phyloP scores from a whole-genome alignment of 1,140 invertebrate species.

The Arctopsyche grandis region DNA sequence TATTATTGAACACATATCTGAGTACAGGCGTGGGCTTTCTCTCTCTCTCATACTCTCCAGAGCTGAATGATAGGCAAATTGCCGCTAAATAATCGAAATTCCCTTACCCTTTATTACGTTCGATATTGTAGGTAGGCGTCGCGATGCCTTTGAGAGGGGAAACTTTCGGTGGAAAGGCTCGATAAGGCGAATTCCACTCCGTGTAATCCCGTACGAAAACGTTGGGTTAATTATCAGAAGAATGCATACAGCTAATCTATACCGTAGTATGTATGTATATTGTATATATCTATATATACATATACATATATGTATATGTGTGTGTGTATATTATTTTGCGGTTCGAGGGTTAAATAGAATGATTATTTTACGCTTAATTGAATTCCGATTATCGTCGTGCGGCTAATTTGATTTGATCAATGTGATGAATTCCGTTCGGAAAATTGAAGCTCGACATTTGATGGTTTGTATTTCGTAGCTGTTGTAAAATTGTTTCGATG shows the following conservation, averaged over 20 bases:
- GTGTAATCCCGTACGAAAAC: not conserved
- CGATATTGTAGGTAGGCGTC: not conserved
- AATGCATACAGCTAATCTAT: slow-evolving; percentile 4
- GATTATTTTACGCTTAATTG: slow-evolving; percentile 3
- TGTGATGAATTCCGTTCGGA: too few relatives aligned
- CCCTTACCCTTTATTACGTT: not conserved
- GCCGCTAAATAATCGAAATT: slow-evolving; percentile 17
- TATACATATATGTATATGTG: not conserved
- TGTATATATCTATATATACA: not conserved
- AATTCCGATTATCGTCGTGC: not conserved
- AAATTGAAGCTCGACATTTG: too few relatives aligned
- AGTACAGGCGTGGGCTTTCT: too few relatives aligned
- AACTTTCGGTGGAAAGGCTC: not conserved
- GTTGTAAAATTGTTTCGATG: too few relatives aligned
- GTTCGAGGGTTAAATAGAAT: not conserved
- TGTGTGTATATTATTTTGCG: not conserved
- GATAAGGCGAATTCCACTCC: not conserved
- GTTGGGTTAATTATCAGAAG: slow-evolving; percentile 16
- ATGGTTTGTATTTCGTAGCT: too few relatives aligned
- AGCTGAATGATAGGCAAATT: not conserved
- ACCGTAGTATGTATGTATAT: not conserved
- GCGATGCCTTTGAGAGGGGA: not conserved
- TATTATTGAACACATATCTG: too few relatives aligned
- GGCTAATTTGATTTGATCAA: not conserved
- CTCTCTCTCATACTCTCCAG: too few relatives aligned